These are phyloP conservation scores for Dicaeum eximium DNA, from an alignment of 2,113 vertebrate species.

Conservation along the genomic window DNA sequence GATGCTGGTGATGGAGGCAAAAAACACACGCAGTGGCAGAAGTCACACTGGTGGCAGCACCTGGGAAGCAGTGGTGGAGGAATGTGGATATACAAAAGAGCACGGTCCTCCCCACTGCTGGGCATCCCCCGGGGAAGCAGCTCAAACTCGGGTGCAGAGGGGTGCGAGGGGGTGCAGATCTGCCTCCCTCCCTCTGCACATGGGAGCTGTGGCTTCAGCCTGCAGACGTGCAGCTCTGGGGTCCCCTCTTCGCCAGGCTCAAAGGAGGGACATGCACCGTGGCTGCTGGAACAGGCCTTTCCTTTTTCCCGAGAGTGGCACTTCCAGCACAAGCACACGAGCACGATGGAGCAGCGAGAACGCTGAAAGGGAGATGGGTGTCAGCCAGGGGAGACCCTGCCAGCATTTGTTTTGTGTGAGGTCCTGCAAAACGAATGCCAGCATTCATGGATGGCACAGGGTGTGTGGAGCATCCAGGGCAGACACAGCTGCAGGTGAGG, in stretches of 20 bases:
- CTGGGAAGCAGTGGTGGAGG: background rate
- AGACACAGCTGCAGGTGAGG: background rate
- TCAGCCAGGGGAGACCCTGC: background rate
- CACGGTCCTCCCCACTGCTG: background rate
- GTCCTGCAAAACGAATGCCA: background rate
- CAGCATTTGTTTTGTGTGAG: background rate
- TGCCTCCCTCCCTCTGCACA: background rate
- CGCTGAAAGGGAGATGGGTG: background rate
- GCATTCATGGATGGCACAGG: fast-evolving
- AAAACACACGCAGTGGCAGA: fast-evolving
- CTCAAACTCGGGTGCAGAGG: background rate
- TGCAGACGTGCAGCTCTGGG: background rate
- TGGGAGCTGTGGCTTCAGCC: background rate
- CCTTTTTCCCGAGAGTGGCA: fast-evolving
- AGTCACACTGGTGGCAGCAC: background rate
- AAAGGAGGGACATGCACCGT: background rate
- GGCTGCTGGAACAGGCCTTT: background rate
- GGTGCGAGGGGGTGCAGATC: fast-evolving
- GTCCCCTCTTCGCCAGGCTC: background rate
- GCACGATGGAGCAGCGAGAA: fast-evolving
- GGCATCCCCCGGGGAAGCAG: background rate
- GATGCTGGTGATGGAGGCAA: background rate
- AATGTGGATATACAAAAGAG: background rate
- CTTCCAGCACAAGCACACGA: background rate
- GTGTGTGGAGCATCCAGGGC: fast-evolving